Evolutionary conservation across 2,797 vertebrate genomes (phyloP), one percentile per base, ranked within the genome.

Genomic region (Uromys caudimaculatus): DNA sequence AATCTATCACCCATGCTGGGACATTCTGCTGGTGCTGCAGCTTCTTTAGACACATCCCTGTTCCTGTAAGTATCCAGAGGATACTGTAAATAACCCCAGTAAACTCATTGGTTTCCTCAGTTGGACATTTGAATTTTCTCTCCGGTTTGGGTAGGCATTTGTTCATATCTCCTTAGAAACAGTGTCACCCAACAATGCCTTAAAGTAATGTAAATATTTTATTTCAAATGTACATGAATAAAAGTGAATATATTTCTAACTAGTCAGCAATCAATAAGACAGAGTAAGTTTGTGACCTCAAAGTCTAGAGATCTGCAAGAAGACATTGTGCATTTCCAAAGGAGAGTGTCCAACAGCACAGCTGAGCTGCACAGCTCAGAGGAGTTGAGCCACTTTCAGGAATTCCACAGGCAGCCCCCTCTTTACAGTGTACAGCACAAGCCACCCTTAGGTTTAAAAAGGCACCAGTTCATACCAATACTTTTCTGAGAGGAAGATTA

Each of bases 271-370:
- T 93, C 41, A 78, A 1, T 90, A 60, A n/a, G 1, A 19, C 67
- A 69, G 12, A 89, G 6, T 19, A 56, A 93, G 6, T 38, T 1
- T 83, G 1, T 52, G 21, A 58, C 78, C 73, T 6, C 6, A 93
- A 79, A 84, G 81, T 88, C 44, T 93, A 78, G 93, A 84, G 81
- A 94, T 62, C 94, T 86, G 1, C 6, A 84, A 47, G 54, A 67
- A 84, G 6, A 10, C 32, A 27, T 6, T 35, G 41, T 24, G 24
- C 7, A 2, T 35, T 69, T 21, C 32, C 17, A 52, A 50, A 50
- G 60, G 41, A 85, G 41, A 47, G 58, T 84, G 14, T 44, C 29
- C 10, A 47, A 10, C 19, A 52, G 12, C 62, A n/a, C 6, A 16
- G 21, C 32, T 24, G 7, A 2, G 21, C 12, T 52, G 56, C 0